These are phyloP conservation scores for Peromyscus aztecus DNA, from an alignment of 2,797 vertebrate species.

Conservation along the genomic window DNA sequence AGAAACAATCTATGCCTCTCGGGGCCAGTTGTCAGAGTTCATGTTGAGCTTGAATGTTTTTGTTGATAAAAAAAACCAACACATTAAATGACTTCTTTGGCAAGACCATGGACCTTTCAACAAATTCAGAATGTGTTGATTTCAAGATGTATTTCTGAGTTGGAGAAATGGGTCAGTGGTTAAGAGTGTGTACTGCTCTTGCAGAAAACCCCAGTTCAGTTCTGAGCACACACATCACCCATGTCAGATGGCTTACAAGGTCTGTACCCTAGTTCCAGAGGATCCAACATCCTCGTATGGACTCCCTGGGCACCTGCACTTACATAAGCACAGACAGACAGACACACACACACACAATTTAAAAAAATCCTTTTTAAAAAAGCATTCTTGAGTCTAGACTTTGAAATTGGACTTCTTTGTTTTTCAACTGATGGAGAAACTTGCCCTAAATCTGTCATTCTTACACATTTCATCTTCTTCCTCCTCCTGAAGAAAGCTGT, in stretches of 20 bases:
- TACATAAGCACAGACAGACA: background rate
- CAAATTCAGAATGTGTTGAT: background rate
- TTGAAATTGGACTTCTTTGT: background rate
- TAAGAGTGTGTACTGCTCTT: background rate
- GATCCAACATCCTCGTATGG: background rate
- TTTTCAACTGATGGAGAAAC: background rate
- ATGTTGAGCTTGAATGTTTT: background rate
- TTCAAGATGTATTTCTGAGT: background rate
- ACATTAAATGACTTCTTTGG: conserved; percentile 2
- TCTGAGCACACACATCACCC: background rate
- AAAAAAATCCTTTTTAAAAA: background rate
- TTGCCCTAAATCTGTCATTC: conserved; percentile 25
- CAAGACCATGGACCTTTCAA: background rate
- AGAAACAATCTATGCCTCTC: background rate
- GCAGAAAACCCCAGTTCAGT: background rate
- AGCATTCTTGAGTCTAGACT: conserved; percentile 45
- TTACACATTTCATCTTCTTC: conserved; percentile 8
- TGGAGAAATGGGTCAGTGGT: background rate
- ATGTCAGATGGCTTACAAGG: background rate
- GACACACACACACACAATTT: background rate
- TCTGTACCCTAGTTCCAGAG: background rate
- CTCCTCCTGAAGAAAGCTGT: conserved; percentile 23
- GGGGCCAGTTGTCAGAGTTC: background rate
- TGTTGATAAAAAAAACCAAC: conserved; percentile 5
- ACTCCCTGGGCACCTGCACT: background rate